Evolutionary conservation across 2,888 invertebrate genomes (phyloP).

Genomic region (Pherbina coryleti): DNA sequence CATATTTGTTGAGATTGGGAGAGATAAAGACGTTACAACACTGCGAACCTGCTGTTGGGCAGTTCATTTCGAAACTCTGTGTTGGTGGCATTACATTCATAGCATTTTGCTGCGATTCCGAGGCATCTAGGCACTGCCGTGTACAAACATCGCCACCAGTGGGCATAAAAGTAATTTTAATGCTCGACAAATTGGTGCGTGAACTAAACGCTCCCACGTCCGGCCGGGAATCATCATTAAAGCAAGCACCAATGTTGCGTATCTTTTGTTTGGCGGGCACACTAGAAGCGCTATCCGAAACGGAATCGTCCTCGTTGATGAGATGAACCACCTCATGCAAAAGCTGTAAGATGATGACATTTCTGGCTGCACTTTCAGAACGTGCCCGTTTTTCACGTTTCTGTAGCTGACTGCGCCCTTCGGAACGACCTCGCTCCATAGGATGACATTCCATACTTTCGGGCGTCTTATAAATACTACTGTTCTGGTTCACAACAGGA

Average conservation of each 20-base stretch:
- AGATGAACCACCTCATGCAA: constrained; percentile 46
- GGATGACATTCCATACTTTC: neutral
- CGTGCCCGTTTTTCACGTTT: neutral
- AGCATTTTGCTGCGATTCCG: constrained; percentile 3
- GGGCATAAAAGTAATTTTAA: constrained; percentile 35
- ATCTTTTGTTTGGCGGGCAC: constrained; percentile 28
- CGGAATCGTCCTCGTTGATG: constrained; percentile 38
- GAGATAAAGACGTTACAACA: neutral
- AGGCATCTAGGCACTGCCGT: neutral
- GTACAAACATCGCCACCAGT: constrained; percentile 13
- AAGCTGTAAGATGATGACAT: constrained; percentile 41
- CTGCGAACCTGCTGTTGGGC: neutral
- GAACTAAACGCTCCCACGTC: constrained; percentile 38
- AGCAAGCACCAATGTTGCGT: constrained; percentile 33
- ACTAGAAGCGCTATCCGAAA: neutral
- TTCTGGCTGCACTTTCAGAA: neutral
- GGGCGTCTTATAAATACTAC: neutral
- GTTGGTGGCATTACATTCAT: neutral
- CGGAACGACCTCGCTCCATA: neutral
- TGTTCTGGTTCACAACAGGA: neutral
- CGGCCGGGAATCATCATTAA: constrained; percentile 13
- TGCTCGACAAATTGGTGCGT: constrained; percentile 25
- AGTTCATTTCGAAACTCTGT: constrained; percentile 6
- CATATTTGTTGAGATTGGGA: neutral
- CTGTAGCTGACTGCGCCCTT: neutral